Conservation (phyloP, 2,113 vertebrate species). For the Tachysurus fulvidraco region DNA sequence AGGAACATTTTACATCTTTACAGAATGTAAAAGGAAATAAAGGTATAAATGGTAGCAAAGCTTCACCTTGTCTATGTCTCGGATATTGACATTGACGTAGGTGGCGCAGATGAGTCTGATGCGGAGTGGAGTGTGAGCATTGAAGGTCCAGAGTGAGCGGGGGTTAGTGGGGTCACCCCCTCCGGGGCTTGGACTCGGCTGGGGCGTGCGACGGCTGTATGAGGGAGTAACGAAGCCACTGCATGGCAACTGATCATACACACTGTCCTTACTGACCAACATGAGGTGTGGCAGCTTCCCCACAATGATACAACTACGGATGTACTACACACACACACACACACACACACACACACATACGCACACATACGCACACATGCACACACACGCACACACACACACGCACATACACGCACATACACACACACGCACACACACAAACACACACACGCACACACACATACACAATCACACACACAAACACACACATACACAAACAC, state of each 20-base stretch:
- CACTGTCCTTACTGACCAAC: slow-evolving; percentile 78
- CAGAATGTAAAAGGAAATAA: not conserved
- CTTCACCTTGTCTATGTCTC: slow-evolving; percentile 78
- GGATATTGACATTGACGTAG: slow-evolving; percentile 81
- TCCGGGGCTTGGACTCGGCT: slow-evolving; percentile 73
- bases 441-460: slow-evolving; percentile 43
- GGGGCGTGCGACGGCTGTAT: slow-evolving; percentile 77
- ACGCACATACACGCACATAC: slow-evolving; percentile 9
- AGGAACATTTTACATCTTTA: not conserved
- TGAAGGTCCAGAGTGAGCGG: slow-evolving; percentile 77
- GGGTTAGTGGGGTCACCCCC: slow-evolving; percentile 62
- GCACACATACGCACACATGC: slow-evolving; percentile 25
- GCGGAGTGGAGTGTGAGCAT: slow-evolving; percentile 72
- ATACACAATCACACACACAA: not conserved
- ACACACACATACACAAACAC: not conserved
- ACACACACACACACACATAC: slow-evolving; percentile 2
- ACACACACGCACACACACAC: slow-evolving; percentile 14
- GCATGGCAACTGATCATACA: slow-evolving; percentile 76
- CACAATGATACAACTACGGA: slow-evolving; percentile 74
- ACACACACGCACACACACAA: slow-evolving; percentile 18
- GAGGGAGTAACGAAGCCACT: slow-evolving; percentile 76
- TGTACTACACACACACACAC: slow-evolving; percentile 64
- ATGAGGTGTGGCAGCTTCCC: slow-evolving; percentile 79
- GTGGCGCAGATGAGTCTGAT: slow-evolving; percentile 77
- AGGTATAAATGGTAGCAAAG: not conserved